phyloP scores from a whole-genome alignment of 2,113 vertebrate genomes.

The Nymphicus hollandicus region DNA sequence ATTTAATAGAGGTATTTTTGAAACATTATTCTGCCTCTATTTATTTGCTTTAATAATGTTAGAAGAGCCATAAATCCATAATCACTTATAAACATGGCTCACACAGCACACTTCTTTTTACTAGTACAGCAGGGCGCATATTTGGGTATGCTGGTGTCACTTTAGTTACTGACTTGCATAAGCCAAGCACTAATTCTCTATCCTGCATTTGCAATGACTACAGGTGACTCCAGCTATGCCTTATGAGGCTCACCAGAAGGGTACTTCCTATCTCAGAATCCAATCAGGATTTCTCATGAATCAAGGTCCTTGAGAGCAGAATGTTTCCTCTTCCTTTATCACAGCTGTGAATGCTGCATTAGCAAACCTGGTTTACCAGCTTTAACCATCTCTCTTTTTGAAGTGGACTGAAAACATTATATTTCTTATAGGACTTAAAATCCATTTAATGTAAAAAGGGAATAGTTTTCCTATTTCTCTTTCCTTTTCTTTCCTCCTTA shows the following conservation, averaged over 20 bases:
- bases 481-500: neutral
- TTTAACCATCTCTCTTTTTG: neutral
- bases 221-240: neutral
- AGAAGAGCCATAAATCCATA: neutral
- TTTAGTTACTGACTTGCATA: neutral
- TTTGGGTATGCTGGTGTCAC: neutral
- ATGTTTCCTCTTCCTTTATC: neutral
- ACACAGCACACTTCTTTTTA: neutral
- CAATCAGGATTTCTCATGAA: neutral
- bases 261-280: neutral
- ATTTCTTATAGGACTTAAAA: neutral
- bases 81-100: neutral
- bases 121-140: neutral
- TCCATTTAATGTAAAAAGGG: neutral
- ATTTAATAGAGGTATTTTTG: neutral
- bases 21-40: neutral
- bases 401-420: neutral
- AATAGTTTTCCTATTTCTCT: neutral
- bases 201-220: neutral
- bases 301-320: neutral
- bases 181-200: neutral
- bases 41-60: neutral
- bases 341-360: neutral
- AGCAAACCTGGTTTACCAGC: neutral
- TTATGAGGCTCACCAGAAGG: neutral